These are phyloP conservation scores for Distichodus sexfasciatus DNA, from an alignment of 2,797 vertebrate genomes.

Conservation along the genomic window DNA sequence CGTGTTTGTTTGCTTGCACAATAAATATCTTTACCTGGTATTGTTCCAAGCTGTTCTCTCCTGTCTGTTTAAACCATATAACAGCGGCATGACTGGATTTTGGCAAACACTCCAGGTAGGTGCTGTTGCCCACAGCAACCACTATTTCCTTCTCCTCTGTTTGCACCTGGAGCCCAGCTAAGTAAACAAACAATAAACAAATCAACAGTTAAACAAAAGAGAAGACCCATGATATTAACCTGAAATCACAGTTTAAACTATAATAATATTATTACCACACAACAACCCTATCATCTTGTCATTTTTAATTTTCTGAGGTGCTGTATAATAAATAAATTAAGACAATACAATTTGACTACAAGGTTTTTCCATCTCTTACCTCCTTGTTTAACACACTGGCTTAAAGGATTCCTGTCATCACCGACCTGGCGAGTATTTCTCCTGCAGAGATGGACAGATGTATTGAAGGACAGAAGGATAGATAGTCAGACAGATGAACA, in stretches of 20 bases:
- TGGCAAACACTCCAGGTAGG: conserved; percentile 79
- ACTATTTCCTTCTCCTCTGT: conserved; percentile 77
- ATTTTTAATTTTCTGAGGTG: too few species aligned
- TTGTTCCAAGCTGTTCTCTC: conserved; percentile 75
- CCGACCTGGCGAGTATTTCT: conserved; percentile 77
- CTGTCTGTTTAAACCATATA: conserved; percentile 77
- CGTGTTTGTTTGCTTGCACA: conserved; percentile 10
- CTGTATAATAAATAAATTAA: too few species aligned
- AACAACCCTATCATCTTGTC: not conserved
- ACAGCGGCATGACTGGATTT: conserved; percentile 76
- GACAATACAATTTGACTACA: too few species aligned
- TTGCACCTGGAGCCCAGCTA: conserved; percentile 77
- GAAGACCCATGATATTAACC: not conserved
- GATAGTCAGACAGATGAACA: not conserved
- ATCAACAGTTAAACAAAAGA: not conserved
- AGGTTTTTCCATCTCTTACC: conserved; percentile 70
- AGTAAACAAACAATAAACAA: conserved; percentile 1
- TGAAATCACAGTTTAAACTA: not conserved
- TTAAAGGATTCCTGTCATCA: conserved; percentile 74
- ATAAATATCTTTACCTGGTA: conserved; percentile 65
- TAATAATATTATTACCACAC: too few species aligned
- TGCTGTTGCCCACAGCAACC: conserved; percentile 81
- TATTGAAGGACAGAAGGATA: not conserved
- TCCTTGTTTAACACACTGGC: conserved; percentile 78
- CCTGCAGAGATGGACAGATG: conserved; percentile 52